Evolutionary conservation across 2,113 vertebrate genomes (phyloP), one percentile per base, ranked within the genome.

Genomic region (Petrocephalus zakoni): DNA sequence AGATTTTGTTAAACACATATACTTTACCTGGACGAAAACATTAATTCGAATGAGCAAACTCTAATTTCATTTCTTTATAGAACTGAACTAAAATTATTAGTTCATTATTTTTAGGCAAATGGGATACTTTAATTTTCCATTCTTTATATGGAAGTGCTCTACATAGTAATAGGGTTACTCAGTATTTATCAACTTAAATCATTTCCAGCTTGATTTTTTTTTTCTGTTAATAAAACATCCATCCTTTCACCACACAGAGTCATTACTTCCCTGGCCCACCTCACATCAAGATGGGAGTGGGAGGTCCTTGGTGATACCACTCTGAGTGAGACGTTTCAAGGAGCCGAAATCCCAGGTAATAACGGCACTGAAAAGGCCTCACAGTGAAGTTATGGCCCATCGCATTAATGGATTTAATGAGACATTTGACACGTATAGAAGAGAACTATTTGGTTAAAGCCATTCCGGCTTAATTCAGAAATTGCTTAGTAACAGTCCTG

Each of bases 401-500:
- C 29, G 29, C 52, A 13, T 72, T 87, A 72, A 72, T 49, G 46
- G 47, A 52, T 88, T 81, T 88, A 53, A 88, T 37, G 49, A 88
- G 68, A 81, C 25, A 56, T 88, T 82, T 55, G 46, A 81, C 72
- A 78, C 53, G 29, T 78, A 53, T 46, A 83, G 53, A 58, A 46
- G 72, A 53, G 11, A n/a, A 47, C 17, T 21, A 56, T 88, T 83
- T 46, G 29, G n/a, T 56, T 81, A 34, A 22, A 82, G 34, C 51
- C 47, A 51, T 78, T 56, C 21, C 37, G 53, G 21, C 75, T 55
- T 88, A 82, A 58, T 72, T 87, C 61, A 29, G 22, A 49, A 68
- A 87, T 25, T 22, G 75, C 87, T 88, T 88, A 56, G 87, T 87
- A 47, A 87, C 86, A 49, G 58, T 21, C 34, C 56, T 19, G 22